phyloP scores from a whole-genome alignment of 2,113 vertebrate species.

The Paradisaea rubra region DNA sequence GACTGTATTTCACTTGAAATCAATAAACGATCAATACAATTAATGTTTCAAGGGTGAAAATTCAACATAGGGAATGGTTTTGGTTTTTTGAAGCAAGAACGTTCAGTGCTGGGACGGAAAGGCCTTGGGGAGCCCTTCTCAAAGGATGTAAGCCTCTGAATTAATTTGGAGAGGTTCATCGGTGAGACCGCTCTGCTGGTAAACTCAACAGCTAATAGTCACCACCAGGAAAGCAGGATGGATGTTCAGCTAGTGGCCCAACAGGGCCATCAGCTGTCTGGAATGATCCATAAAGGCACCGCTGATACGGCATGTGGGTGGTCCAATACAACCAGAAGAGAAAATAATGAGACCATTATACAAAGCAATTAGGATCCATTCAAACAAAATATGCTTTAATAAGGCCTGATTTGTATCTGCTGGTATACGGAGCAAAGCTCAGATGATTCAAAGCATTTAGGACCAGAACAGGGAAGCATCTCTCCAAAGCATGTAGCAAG shows the following conservation, averaged over 20 bases:
- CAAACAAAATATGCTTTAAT: background rate
- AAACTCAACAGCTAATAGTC: background rate
- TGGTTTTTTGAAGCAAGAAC: background rate
- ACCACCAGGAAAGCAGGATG: background rate
- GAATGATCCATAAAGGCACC: background rate
- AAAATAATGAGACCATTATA: background rate
- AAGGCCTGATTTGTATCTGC: background rate
- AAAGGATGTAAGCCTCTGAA: background rate
- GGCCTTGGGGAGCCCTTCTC: background rate
- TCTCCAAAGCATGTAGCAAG: background rate
- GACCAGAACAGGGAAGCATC: background rate
- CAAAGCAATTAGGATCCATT: background rate
- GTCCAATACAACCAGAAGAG: background rate
- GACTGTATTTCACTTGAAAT: background rate
- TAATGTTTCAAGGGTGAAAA: background rate
- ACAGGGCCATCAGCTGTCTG: background rate
- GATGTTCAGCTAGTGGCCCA: background rate
- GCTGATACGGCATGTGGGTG: background rate
- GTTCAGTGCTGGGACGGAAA: background rate
- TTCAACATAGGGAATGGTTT: background rate
- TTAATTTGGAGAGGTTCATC: background rate
- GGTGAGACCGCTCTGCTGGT: fast-evolving
- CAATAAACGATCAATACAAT: background rate
- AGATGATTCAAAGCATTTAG: background rate
- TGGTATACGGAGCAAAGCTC: fast-evolving